These are phyloP conservation scores for Gorsachius goisagi DNA, from an alignment of 2,113 vertebrate species.

Conservation along the genomic window DNA sequence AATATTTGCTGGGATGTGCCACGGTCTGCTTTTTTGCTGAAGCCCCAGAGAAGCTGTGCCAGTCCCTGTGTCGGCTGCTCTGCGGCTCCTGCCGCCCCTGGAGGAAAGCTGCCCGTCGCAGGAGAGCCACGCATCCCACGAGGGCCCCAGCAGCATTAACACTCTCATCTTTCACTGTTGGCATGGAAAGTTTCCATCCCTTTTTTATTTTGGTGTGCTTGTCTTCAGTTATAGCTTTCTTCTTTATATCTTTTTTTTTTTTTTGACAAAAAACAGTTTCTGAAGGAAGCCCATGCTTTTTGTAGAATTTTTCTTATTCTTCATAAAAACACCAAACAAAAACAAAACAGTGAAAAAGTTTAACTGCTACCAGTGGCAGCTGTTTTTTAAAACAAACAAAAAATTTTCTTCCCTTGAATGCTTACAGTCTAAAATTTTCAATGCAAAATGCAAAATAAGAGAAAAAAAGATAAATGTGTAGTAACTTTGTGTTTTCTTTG, in stretches of 20 bases:
- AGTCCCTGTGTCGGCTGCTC: background rate
- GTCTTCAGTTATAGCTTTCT: background rate
- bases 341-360: fast-evolving
- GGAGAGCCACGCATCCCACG: fast-evolving
- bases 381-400: background rate
- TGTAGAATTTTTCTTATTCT: background rate
- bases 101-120: background rate
- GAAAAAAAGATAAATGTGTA: background rate
- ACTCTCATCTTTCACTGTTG: no score
- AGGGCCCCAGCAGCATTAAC: background rate
- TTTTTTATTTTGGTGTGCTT: background rate
- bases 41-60: background rate
- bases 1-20: background rate
- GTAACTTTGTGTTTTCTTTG: background rate
- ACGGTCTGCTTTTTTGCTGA: background rate
- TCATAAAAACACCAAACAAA: background rate
- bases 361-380: background rate
- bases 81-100: background rate
- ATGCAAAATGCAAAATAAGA: background rate
- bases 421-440: background rate
- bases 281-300: fast-evolving
- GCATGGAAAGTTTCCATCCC: background rate
- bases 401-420: background rate
- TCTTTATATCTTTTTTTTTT: background rate
- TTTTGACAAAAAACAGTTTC: background rate